Base-by-base conservation (phyloP, 2,888 invertebrate genomes). In the Drosophila formosana region DNA sequence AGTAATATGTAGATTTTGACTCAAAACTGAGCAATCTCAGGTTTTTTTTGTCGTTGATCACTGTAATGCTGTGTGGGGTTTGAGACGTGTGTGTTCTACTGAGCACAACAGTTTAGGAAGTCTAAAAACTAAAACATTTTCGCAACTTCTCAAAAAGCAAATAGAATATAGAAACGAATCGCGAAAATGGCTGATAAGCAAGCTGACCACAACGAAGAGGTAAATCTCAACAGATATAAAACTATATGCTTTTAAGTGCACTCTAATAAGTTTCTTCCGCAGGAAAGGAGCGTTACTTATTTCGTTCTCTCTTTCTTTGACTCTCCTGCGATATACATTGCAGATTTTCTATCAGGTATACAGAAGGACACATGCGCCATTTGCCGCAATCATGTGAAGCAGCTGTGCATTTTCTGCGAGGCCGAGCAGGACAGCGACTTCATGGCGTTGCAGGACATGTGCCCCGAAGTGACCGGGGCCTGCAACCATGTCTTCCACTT, bases 401-500 rank as follows among this genome's bases (percentile, higher is more conserved):
- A 58, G 4, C 26, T 53, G 1, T 68, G 68, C 66, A 66, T 50
- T 3, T 37, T 60, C 2, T 68, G 68, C 26, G 43, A 66, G 37
- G 37, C 49, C 3, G 37, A 68, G 3, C 34, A 26, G 47, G 18
- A 26, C 25, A 46, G 13, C 32, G 7, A 7, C 13, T 1, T 34
- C 5, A 41, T 41, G 18, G 28, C n/a, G 4, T 5, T 25, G 2
- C 28, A 51, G 0, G 39, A 41, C 13, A 25, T 25, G 2, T 68
- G 68, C 11, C 47, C 58, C 2, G 43, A 34, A 11, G 68, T 58
- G 3, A 11, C 6, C 4, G 58, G 66, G 0, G 18, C 7, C 0
- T 68, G 68, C n/a, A 53, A 37, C 1, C 68, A 68, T 37, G 49
- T 30, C 0, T 68, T 50, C 9, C 68, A 68, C 9, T 66, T 9